Evolutionary conservation across 1,140 invertebrate species (phyloP).

Genomic region (Platorchestia sp.): DNA sequence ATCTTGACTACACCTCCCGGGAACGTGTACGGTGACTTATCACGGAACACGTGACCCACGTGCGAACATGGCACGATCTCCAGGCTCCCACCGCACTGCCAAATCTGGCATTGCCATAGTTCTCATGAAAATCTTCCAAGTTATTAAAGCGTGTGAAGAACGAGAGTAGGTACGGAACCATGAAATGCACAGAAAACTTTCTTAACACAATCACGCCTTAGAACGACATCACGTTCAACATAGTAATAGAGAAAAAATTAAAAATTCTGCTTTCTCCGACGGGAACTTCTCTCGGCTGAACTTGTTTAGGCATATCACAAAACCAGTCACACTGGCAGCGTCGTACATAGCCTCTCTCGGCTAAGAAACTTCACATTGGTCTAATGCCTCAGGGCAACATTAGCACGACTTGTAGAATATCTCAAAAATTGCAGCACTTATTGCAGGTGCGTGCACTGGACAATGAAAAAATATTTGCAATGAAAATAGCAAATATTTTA

Average conservation of each 20-base stretch:
- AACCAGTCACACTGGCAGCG: not conserved
- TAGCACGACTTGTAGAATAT: not conserved
- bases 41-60: constrained; percentile 76
- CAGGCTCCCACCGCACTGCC: constrained; percentile 74
- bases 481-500: no score
- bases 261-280: not conserved
- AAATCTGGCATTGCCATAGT: constrained; percentile 69
- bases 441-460: not conserved
- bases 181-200: not conserved
- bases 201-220: not conserved
- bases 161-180: not conserved
- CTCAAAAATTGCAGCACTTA: not conserved
- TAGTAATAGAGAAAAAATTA: not conserved
- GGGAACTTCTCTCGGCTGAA: not conserved
- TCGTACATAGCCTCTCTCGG: not conserved
- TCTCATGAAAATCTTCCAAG: not conserved
- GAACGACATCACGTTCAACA: not conserved
- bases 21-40: constrained; percentile 77
- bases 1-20: constrained; percentile 75
- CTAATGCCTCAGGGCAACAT: no score
- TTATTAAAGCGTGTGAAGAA: not conserved
- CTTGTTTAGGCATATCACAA: not conserved
- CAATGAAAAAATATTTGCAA: no score
- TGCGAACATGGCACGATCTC: constrained; percentile 74
- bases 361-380: not conserved